Evolutionary conservation across 1,140 invertebrate genomes (phyloP).

Genomic region (Trinorchestia longiramus): DNA sequence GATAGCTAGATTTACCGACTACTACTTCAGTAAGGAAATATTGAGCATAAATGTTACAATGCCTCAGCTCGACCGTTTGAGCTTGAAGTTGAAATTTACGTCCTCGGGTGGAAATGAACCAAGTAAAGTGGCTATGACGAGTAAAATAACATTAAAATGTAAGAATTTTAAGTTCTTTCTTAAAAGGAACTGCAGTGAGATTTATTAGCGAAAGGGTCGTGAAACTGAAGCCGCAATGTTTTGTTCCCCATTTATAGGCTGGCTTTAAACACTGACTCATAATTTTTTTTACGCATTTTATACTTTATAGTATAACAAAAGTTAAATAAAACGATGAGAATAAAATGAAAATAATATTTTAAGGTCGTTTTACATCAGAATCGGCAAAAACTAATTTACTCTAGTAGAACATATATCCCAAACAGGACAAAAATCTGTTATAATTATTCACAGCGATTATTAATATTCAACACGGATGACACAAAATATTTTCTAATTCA

Average conservation of each 20-base stretch:
- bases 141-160: neutral
- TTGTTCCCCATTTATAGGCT: neutral
- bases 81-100: neutral
- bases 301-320: neutral
- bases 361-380: too few species aligned
- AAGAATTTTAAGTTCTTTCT: neutral
- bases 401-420: too few species aligned
- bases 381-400: too few species aligned
- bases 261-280: neutral
- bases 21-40: neutral
- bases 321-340: neutral
- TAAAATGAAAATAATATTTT: too few species aligned
- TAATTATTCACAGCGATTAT: too few species aligned
- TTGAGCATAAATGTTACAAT: neutral
- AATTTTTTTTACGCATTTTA: neutral
- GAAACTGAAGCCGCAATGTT: neutral
- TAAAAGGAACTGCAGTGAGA: neutral
- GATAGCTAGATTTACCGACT: neutral
- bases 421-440: too few species aligned
- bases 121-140: neutral
- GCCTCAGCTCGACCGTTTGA: neutral
- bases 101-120: neutral
- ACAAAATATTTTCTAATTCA: too few species aligned
- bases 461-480: too few species aligned
- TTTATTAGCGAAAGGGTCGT: neutral